Percentiles rank a stretch among this genome's conserved stretches.
These are phyloP conservation scores for Tachypleus tridentatus DNA, from an alignment of 1,140 invertebrate genomes.

Conservation along the genomic window DNA sequence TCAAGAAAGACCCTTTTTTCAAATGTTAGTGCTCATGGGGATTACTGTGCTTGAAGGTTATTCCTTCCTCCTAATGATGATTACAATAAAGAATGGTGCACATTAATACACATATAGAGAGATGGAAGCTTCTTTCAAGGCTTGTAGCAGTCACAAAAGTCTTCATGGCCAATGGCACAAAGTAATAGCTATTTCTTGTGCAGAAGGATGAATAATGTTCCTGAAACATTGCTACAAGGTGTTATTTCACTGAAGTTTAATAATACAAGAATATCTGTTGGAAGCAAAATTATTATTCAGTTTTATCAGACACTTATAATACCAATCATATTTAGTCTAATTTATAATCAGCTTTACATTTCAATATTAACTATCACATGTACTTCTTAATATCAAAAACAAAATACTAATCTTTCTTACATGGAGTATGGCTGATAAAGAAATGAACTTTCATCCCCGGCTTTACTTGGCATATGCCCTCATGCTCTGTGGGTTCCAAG, in stretches of 20 bases:
- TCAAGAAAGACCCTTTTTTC: neutral
- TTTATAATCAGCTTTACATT: too few species aligned
- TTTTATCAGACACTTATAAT: too few species aligned
- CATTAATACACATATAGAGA: neutral
- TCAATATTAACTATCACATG: too few species aligned
- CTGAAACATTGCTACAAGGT: constrained; percentile 3
- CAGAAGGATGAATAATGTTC: neutral
- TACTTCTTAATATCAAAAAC: too few species aligned
- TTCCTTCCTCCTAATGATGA: too few species aligned
- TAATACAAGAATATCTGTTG: too few species aligned
- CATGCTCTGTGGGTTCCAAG: constrained; percentile 10
- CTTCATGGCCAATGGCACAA: neutral
- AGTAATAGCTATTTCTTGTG: too few species aligned
- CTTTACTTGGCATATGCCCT: constrained; percentile 36
- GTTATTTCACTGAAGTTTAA: too few species aligned
- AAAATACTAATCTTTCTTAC: constrained; percentile 31
- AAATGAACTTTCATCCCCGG: constrained; percentile 62
- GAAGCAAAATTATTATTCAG: too few species aligned
- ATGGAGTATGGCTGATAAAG: constrained; percentile 74
- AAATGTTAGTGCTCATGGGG: neutral
- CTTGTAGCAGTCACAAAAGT: neutral
- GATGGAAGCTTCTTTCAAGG: constrained; percentile 1
- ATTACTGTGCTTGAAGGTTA: neutral
- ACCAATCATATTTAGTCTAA: too few species aligned
- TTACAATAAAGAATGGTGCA: neutral